These are phyloP conservation scores for Morelia viridis DNA, from an alignment of 2,797 vertebrate species.

Conservation along the genomic window DNA sequence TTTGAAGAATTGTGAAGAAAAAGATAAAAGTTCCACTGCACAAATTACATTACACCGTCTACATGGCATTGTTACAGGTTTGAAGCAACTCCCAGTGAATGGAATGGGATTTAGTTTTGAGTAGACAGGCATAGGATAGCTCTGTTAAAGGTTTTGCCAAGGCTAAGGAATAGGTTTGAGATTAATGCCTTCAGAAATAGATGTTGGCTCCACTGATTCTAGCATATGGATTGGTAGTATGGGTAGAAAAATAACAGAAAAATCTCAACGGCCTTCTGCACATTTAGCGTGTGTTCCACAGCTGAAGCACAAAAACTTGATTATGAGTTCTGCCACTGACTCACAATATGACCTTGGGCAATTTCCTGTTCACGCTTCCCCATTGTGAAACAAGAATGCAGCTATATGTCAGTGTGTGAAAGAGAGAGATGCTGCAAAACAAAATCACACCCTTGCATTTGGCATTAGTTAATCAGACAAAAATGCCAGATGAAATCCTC, in stretches of 20 bases:
- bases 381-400: background rate
- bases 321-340: conserved; percentile 20
- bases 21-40: background rate
- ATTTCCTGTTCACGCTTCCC: conserved; percentile 23
- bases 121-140: background rate
- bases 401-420: background rate
- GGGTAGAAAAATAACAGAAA: background rate
- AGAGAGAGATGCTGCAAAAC: background rate
- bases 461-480: background rate
- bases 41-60: background rate
- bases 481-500: background rate
- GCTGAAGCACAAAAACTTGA: background rate
- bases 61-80: background rate
- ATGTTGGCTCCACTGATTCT: background rate
- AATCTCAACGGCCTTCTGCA: background rate
- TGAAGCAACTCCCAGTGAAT: background rate
- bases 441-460: conserved; percentile 13
- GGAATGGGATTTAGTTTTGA: background rate
- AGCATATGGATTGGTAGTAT: background rate
- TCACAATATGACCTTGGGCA: conserved; percentile 27
- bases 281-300: background rate
- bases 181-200: background rate
- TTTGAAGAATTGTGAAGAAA: background rate
- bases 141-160: background rate
- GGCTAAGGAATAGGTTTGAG: background rate